A percentile compares a stretch with the other conserved stretches of the same genome.
These are phyloP conservation scores for Silurus aristotelis DNA, from an alignment of 2,797 vertebrate species.

Conservation along the genomic window DNA sequence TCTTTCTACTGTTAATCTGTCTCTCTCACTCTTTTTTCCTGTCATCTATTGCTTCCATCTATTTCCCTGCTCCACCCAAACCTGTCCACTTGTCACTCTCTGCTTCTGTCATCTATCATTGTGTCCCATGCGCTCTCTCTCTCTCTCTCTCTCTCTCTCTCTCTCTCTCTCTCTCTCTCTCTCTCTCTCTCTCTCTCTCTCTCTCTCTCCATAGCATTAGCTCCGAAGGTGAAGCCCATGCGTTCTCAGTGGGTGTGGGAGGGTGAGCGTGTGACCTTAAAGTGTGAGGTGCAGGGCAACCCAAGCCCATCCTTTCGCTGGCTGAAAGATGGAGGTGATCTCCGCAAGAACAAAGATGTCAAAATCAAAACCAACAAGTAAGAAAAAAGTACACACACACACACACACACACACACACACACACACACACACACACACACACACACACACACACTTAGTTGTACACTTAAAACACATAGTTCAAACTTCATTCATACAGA, in stretches of 20 bases:
- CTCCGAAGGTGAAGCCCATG: conserved; percentile 89
- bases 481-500: conserved; percentile 5
- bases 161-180: conserved; percentile 49
- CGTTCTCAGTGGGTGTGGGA: conserved; percentile 85
- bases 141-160: conserved; percentile 56
- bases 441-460: conserved; percentile 31
- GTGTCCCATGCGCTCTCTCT: conserved; percentile 18
- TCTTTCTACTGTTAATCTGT: conserved; percentile 7
- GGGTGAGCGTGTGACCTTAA: conserved; percentile 90
- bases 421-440: conserved; percentile 17
- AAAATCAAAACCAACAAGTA: conserved; percentile 94
- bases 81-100: neutral
- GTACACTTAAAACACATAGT: neutral
- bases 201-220: conserved; percentile 72
- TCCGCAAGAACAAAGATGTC: conserved; percentile 91
- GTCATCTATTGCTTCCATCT: neutral
- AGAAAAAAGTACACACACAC: conserved; percentile 65
- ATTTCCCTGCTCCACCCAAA: neutral
- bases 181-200: conserved; percentile 58
- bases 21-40: neutral
- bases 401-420: conserved; percentile 17
- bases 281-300: conserved; percentile 91
- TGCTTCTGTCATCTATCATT: neutral
- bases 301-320: conserved; percentile 92
- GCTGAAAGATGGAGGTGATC: conserved; percentile 94